Evolutionary conservation across 2,113 vertebrate species (phyloP).

Genomic region (Pelecanoides urinatrix): DNA sequence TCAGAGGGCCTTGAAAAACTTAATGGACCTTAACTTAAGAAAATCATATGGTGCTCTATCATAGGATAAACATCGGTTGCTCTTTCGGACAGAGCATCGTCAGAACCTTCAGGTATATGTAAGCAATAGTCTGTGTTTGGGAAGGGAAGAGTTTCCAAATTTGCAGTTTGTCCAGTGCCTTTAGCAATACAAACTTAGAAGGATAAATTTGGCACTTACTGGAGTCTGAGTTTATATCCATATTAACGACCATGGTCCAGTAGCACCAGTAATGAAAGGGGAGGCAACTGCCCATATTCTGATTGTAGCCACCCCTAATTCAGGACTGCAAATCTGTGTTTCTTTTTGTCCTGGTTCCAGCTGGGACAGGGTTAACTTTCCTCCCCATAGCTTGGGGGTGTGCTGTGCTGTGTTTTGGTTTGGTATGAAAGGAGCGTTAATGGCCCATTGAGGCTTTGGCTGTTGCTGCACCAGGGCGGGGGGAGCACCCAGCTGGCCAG

Average conservation of each 20-base stretch:
- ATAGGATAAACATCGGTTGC: not conserved
- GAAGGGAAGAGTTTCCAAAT: not conserved
- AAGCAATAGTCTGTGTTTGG: not conserved
- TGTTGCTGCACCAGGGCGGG: too few relatives aligned
- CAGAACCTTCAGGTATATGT: not conserved
- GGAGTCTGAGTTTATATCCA: not conserved
- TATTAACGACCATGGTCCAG: not conserved
- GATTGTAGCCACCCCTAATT: not conserved
- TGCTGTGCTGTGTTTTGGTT: too few relatives aligned
- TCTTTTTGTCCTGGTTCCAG: too few relatives aligned
- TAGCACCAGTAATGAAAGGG: not conserved
- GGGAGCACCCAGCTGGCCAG: too few relatives aligned
- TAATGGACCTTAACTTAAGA: not conserved
- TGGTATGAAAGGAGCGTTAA: too few relatives aligned
- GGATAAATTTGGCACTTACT: not conserved
- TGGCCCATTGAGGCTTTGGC: too few relatives aligned
- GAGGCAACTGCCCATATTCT: not conserved
- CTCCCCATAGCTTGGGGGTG: too few relatives aligned
- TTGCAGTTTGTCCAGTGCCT: not conserved
- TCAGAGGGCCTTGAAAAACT: not conserved
- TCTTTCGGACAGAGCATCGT: rapidly evolving
- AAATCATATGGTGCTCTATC: not conserved
- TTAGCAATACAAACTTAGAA: not conserved
- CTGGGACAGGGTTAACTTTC: too few relatives aligned
- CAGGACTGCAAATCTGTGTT: not conserved